Base-by-base conservation (phyloP, 2,888 invertebrate genomes). In the Crocallis elinguaria region DNA sequence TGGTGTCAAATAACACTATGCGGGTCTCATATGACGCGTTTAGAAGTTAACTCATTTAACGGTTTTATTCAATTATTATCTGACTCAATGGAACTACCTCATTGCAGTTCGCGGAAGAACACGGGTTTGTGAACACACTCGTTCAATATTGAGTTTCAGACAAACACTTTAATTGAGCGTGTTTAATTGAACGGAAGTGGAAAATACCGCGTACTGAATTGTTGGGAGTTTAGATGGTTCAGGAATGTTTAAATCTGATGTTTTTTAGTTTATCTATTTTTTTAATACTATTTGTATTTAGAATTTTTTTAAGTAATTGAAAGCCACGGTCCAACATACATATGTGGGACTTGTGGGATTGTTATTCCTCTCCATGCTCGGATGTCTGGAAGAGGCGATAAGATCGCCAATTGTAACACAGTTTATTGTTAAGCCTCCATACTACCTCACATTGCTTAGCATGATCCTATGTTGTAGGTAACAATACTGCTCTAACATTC, bases 31-130 rank as follows among this genome's bases (percentile, higher is more conserved):
- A 51, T 51, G 53, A 63, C 52, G 50, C 29, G 42, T 44, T 55
- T 51, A 62, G 56, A 61, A 65, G 66, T 67, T 49, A 30, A 41
- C 44, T 43, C 49, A 51, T 43, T 57, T 61, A 64, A 58, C 62
- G 57, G 69, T 75, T 79, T 75, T 56, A 75, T 64, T 67, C 70
- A 79, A 80, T 79, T 80, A 79, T 53, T 27, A 69, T 63, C 69
- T 86, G 86, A 83, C 77, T 84, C 82, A 83, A 76, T 75, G 72
- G 32, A 45, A 46, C 35, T 52, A 46, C 52, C 62, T 73, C 67
- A 67, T 67, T 69, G 72, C 75, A 74, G 76, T 85, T 84, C 84
- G 71, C 77, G 81, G 86, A 86, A 84, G 76, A 78, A 72, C 42
- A 42, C 38, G 39, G 44, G 39, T 48, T 54, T 48, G 61, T 50